These are phyloP conservation scores for Drosophila algonquin DNA, from an alignment of 2,888 invertebrate genomes.

Conservation along the genomic window DNA sequence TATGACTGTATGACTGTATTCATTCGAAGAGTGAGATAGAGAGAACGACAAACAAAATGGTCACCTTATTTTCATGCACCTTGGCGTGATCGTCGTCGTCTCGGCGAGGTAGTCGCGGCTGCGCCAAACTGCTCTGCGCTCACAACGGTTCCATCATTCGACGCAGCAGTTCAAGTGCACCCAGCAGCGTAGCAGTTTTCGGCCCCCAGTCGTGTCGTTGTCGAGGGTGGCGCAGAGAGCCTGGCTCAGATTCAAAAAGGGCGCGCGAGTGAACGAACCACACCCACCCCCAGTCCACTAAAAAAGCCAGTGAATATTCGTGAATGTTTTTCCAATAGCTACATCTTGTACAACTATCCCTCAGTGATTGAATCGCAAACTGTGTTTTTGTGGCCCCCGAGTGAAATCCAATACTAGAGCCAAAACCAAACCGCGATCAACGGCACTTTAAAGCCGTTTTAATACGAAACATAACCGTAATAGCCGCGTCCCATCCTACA, in stretches of 20 bases:
- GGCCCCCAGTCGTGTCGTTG: constrained; percentile 50
- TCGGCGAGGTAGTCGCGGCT: constrained; percentile 9
- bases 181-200: constrained; percentile 34
- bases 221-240: constrained; percentile 67
- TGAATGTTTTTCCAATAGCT: not conserved
- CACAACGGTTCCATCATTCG: constrained; percentile 68
- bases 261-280: constrained; percentile 60
- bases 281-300: not conserved
- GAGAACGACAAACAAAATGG: not conserved
- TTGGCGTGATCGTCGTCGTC: not conserved
- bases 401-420: constrained; percentile 49
- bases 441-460: constrained; percentile 63
- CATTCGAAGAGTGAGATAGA: too few relatives aligned
- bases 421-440: constrained; percentile 56
- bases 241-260: constrained; percentile 57
- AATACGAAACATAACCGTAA: constrained; percentile 35
- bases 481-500: constrained; percentile 23
- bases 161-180: constrained; percentile 10
- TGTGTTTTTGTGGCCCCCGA: constrained; percentile 46
- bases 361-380: constrained; percentile 20
- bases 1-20: too few relatives aligned
- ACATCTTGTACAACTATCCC: constrained; percentile 29
- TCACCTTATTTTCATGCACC: not conserved
- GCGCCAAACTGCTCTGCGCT: constrained; percentile 49
- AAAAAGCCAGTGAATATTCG: not conserved